A percentile compares a stretch with the other conserved stretches of the same genome.
Evolutionary conservation across 2,888 invertebrate species (phyloP).

Genomic region (Drosophila anomalipes): DNA sequence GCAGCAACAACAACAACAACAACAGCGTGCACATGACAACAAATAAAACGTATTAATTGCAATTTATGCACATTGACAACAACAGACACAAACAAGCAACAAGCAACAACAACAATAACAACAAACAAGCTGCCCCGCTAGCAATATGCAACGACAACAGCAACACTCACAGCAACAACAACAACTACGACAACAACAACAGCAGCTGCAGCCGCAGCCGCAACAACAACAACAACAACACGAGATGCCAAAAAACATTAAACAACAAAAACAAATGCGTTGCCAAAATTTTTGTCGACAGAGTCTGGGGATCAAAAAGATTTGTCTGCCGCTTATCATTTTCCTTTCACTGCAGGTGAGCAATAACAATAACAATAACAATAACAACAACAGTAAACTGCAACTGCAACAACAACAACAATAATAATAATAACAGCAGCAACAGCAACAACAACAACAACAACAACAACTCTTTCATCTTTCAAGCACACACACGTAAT

Average conservation of each 20-base stretch:
- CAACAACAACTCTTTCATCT: constrained; percentile 26
- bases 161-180: constrained; percentile 22
- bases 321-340: constrained; percentile 83
- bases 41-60: constrained; percentile 49
- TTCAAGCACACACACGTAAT: constrained; percentile 37
- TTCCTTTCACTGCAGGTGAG: constrained; percentile 84
- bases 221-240: constrained; percentile 26
- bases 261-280: constrained; percentile 44
- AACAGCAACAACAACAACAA: constrained; percentile 18
- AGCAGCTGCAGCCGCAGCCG: constrained; percentile 20
- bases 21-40: constrained; percentile 51
- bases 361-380: constrained; percentile 24
- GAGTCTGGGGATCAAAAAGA: constrained; percentile 81
- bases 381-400: not conserved
- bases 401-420: not conserved
- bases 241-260: constrained; percentile 21
- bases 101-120: constrained; percentile 24
- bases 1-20: constrained; percentile 10
- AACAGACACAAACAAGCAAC: constrained; percentile 15
- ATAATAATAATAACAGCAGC: not conserved
- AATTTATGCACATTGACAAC: constrained; percentile 47
- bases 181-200: constrained; percentile 18
- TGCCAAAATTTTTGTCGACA: constrained; percentile 49
- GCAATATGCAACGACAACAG: constrained; percentile 30
- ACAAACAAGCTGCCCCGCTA: constrained; percentile 4